Evolutionary conservation across 2,113 vertebrate genomes (phyloP).

Genomic region (Falco punctatus): DNA sequence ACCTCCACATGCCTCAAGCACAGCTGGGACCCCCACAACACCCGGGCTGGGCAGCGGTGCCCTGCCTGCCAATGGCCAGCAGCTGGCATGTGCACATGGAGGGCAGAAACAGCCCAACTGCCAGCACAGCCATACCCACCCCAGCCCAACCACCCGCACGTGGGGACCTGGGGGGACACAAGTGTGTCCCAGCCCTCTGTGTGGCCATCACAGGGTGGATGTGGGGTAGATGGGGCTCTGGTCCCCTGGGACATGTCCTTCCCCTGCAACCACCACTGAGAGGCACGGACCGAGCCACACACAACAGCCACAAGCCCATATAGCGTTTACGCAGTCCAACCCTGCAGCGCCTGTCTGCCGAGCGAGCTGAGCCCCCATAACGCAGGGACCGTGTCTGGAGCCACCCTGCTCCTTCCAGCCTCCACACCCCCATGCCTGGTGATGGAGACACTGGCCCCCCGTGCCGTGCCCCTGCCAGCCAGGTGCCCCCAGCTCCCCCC

Average conservation of each 20-base stretch:
- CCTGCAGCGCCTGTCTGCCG: neutral
- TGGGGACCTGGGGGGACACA: neutral
- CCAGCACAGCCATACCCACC: neutral
- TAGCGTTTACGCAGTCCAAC: neutral
- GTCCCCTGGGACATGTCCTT: neutral
- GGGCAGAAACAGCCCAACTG: neutral
- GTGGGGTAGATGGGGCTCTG: neutral
- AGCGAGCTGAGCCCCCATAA: neutral
- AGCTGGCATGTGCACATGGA: neutral
- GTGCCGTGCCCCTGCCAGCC: neutral
- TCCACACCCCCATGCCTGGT: neutral
- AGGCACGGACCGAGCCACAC: neutral
- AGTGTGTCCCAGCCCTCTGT: neutral
- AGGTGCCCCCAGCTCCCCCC: neutral
- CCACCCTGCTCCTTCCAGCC: neutral
- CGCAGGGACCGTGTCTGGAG: neutral
- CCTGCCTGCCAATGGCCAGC: neutral
- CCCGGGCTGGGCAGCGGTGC: neutral
- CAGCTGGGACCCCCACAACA: accelerated
- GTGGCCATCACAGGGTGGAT: neutral
- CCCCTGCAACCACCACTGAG: neutral
- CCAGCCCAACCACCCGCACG: neutral
- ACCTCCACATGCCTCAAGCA: neutral
- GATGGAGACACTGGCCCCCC: neutral
- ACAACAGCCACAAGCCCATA: neutral